Percentiles rank a stretch among this genome's conserved stretches.
Evolutionary conservation across 2,113 vertebrate genomes (phyloP).

Genomic region (Colistium nudipinnis): DNA sequence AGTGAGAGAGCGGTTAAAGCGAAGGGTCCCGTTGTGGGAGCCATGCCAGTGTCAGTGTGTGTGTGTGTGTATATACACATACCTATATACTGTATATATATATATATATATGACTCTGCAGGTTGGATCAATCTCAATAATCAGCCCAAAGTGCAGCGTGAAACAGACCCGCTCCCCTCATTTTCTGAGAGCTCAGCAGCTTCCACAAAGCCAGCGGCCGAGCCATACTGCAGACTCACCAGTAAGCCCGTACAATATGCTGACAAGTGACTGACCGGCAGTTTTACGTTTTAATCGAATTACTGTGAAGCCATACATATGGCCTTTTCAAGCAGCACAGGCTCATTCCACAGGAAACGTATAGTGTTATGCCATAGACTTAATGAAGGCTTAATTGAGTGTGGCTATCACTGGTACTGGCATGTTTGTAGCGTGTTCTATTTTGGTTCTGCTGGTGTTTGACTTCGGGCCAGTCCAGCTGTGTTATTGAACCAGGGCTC

Average conservation of each 20-base stretch:
- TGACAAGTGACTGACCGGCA: conserved; percentile 41
- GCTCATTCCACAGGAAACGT: background rate
- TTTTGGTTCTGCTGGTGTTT: too few relatives aligned
- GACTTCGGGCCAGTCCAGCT: too few relatives aligned
- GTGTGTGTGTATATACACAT: background rate
- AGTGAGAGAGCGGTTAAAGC: background rate
- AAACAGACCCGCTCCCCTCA: conserved; percentile 41
- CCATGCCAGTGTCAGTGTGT: background rate
- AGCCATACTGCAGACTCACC: conserved; percentile 56
- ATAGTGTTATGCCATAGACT: too few relatives aligned
- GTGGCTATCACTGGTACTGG: too few relatives aligned
- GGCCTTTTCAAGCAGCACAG: background rate
- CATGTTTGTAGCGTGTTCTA: too few relatives aligned
- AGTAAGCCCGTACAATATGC: conserved; percentile 36
- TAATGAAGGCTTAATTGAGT: too few relatives aligned
- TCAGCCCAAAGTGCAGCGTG: conserved; percentile 53
- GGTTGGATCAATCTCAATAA: conserved; percentile 56
- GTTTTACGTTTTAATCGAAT: conserved; percentile 29
- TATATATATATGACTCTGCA: conserved; percentile 22
- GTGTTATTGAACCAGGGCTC: too few relatives aligned
- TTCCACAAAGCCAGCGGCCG: conserved; percentile 48
- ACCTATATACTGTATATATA: background rate
- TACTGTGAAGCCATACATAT: conserved; percentile 2
- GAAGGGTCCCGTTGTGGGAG: background rate
- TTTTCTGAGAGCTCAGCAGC: conserved; percentile 64